Evolutionary conservation across 2,888 invertebrate species (phyloP), one percentile per base, ranked within the genome.

Genomic region (Euzetes globulus): DNA sequence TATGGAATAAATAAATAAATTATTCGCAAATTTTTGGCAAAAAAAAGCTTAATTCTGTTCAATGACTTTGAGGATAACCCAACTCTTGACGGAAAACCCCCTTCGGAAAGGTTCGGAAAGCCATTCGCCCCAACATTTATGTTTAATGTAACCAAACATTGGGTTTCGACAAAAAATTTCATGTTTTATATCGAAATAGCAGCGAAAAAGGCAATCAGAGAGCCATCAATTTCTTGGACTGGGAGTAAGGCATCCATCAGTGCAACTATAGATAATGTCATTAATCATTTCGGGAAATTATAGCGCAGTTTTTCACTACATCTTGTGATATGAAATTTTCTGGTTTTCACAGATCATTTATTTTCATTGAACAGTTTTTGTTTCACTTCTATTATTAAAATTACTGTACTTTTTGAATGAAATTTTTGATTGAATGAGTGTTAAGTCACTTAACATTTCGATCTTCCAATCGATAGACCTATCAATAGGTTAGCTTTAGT

Each of bases 231-330:
- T 41, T 41, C 41, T 41, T 41, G 41, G 7, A 37, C 9, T 33
- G 29, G n/a, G 19, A 15, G 52, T 19, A 22, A n/a, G 52, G 22
- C 19, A 52, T n/a, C 13, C 6, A 52, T n/a, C n/a, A 22, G 22
- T n/a, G n/a, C n/a, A 52, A 19, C 22, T 5, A 19, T 52, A 52
- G n/a, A 19, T 19, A 27, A 29, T 22, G 47, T 17, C 70, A 70
- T 70, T 70, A 70, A 70, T 70, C 70, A 70, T 70, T 70, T 70
- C 29, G 7, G 6, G 52, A 70, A 47, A 70, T 47, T 70, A 70
- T 47, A 27, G 70, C 41, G 47, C 25, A 47, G 19, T 70, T 45
- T 70, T 70, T 70, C 17, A 45, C 6, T 68, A 52, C 47, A 70
- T 70, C 19, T n/a, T 47, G 22, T 45, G 15, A 2, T 15, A 65